Conservation (phyloP, 2,113 vertebrate genomes). For the Melanotaenia duboulayi region DNA sequence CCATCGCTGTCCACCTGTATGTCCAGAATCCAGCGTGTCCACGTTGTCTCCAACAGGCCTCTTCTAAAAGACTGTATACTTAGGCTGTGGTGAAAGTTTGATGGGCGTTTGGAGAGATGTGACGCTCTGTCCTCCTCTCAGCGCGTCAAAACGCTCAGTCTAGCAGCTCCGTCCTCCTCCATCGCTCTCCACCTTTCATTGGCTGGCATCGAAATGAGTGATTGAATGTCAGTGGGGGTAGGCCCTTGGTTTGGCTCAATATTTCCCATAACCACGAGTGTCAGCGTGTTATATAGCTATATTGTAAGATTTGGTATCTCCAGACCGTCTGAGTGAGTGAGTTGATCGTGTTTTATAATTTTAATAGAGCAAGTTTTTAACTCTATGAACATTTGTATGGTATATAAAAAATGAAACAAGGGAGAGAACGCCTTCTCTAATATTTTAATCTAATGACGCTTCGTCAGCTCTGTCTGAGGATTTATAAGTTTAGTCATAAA, state of each 20-base stretch:
- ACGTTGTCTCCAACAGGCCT: conserved; percentile 59
- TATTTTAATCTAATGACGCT: conserved; percentile 23
- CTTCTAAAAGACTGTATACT: conserved; percentile 61
- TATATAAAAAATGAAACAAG: not conserved
- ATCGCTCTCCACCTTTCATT: conserved; percentile 75
- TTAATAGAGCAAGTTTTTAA: conserved; percentile 35
- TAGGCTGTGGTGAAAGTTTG: conserved; percentile 76
- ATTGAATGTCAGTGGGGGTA: conserved; percentile 73
- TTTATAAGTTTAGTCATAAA: conserved; percentile 18
- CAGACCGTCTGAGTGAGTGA: conserved; percentile 31
- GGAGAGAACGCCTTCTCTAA: conserved; percentile 21
- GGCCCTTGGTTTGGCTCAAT: conserved; percentile 68
- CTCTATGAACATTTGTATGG: conserved; percentile 42
- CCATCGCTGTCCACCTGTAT: conserved; percentile 58
- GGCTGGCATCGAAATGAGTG: conserved; percentile 73
- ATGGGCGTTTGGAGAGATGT: conserved; percentile 78
- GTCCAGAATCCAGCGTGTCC: conserved; percentile 55
- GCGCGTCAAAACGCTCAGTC: conserved; percentile 72
- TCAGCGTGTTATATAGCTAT: conserved; percentile 52
- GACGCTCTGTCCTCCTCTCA: conserved; percentile 76
- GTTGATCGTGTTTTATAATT: conserved; percentile 29
- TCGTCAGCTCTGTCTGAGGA: conserved; percentile 25
- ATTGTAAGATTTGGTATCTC: conserved; percentile 48
- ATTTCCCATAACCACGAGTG: conserved; percentile 65
- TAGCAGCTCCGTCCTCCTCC: conserved; percentile 72